Conservation (phyloP, 2,888 invertebrate genomes). For the Dione vanillae region DNA sequence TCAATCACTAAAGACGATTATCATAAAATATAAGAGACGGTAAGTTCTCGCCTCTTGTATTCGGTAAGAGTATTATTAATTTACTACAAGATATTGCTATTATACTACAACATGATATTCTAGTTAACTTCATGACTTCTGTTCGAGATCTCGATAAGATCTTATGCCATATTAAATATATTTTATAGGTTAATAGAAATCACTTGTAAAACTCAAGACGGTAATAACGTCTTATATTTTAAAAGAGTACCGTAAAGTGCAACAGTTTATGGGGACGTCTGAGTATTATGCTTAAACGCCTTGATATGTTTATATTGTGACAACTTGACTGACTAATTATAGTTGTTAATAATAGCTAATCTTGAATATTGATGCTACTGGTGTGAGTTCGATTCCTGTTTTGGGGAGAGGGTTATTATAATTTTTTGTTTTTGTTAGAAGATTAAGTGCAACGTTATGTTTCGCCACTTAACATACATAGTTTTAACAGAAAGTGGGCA, state of each 20-base stretch:
- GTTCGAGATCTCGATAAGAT: conserved; percentile 15
- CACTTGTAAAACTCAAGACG: conserved; percentile 6
- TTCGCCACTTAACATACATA: no score
- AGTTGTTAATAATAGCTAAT: neutral
- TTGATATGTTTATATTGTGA: neutral
- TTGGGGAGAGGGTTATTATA: no score
- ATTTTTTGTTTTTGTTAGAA: no score
- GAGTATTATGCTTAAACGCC: neutral
- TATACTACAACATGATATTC: conserved; percentile 4
- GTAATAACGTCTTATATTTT: neutral
- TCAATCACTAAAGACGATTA: conserved; percentile 23
- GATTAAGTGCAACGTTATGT: no score
- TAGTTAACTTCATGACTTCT: conserved; percentile 18
- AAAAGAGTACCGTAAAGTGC: neutral
- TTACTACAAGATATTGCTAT: conserved; percentile 9
- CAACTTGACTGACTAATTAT: conserved; percentile 27
- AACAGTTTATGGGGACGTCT: neutral
- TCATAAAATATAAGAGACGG: conserved; percentile 29
- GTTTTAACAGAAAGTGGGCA: no score
- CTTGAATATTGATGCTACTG: conserved; percentile 47
- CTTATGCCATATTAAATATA: conserved; percentile 14
- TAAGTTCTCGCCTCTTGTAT: conserved; percentile 33
- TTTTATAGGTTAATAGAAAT: conserved; percentile 13
- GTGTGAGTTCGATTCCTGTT: no score
- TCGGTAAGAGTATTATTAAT: conserved; percentile 28